phyloP scores from a whole-genome alignment of 2,113 vertebrate species.

The Cariama cristata region DNA sequence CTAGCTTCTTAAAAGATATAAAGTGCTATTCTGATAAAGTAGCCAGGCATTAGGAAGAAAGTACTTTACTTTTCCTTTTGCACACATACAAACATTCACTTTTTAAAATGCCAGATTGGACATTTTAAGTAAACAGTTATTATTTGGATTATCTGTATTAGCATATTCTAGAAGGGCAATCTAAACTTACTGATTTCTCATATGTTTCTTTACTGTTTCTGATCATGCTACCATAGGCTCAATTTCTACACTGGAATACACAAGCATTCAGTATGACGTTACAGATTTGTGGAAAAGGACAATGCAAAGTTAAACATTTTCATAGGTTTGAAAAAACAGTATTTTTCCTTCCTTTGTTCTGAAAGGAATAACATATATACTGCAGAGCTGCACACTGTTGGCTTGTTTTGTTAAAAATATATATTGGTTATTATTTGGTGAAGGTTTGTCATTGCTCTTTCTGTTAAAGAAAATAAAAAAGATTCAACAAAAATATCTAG shows the following conservation, averaged over 20 bases:
- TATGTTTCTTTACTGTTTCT: background rate
- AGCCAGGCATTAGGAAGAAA: background rate
- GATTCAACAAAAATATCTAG: background rate
- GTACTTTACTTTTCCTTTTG: background rate
- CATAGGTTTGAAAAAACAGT: background rate
- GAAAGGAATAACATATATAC: background rate
- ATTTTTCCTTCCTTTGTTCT: background rate
- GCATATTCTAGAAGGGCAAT: background rate
- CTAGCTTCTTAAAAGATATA: background rate
- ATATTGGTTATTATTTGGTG: background rate
- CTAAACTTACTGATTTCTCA: background rate
- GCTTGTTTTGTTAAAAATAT: background rate
- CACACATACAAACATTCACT: background rate
- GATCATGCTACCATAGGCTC: background rate
- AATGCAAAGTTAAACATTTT: background rate
- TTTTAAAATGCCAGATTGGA: background rate
- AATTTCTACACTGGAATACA: background rate
- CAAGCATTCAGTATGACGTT: background rate
- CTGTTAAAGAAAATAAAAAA: background rate
- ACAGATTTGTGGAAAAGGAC: background rate
- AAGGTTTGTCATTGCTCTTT: background rate
- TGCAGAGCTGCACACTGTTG: background rate
- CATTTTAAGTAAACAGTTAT: background rate
- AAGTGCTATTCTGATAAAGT: constrained; percentile 6
- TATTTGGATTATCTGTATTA: background rate